These are phyloP conservation scores for Mormyrus hasselquistii DNA, from an alignment of 2,797 vertebrate species.

Conservation along the genomic window DNA sequence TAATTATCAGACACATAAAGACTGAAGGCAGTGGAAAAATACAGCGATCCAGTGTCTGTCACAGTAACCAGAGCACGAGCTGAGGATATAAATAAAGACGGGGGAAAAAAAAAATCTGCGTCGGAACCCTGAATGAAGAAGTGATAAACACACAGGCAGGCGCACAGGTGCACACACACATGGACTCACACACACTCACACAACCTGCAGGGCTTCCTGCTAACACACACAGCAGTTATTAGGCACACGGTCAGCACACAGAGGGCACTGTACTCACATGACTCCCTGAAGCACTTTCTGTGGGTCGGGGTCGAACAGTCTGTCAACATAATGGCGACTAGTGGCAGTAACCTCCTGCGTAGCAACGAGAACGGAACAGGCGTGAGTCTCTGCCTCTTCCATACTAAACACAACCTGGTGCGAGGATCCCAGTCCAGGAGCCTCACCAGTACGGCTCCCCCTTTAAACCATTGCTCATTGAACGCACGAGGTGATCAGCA, in stretches of 20 bases:
- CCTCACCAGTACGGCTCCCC: conserved; percentile 17
- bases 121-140: conserved; percentile 29
- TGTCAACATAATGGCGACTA: conserved; percentile 98
- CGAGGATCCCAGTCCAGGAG: not conserved
- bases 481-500: conserved; percentile 9
- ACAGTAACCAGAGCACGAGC: conserved; percentile 57
- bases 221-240: not conserved
- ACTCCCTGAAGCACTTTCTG: conserved; percentile 98
- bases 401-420: conserved; percentile 8
- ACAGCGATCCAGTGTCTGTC: conserved; percentile 37
- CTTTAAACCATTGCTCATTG: conserved; percentile 5
- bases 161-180: conserved; percentile 3
- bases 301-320: conserved; percentile 96
- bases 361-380: conserved; percentile 38
- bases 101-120: conserved; percentile 29
- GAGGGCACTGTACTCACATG: conserved; percentile 79
- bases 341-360: conserved; percentile 94
- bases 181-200: conserved; percentile 23
- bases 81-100: conserved; percentile 63
- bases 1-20: not conserved
- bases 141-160: conserved; percentile 28
- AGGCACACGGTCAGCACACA: not conserved
- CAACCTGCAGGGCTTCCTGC: conserved; percentile 26
- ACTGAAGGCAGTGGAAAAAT: conserved; percentile 48
- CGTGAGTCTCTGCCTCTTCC: conserved; percentile 14